These are phyloP conservation scores for Semotilus atromaculatus DNA, from an alignment of 2,797 vertebrate genomes.

Conservation along the genomic window DNA sequence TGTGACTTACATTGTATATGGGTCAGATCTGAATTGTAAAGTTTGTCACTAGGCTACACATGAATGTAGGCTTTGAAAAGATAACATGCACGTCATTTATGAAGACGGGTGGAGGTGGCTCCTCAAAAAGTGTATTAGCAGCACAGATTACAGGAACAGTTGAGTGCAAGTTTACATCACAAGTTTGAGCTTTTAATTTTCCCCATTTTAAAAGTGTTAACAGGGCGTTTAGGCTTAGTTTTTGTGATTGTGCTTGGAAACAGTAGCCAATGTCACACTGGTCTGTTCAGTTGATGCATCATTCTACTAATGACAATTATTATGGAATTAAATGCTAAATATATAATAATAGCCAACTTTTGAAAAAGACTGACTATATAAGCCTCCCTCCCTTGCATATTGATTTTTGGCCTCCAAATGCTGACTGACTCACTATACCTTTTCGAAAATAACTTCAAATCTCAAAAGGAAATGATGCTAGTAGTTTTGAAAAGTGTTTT, in stretches of 20 bases:
- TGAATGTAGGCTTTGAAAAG: background rate
- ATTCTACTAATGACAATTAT: constrained; percentile 27
- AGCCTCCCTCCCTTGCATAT: constrained; percentile 4
- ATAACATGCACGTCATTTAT: background rate
- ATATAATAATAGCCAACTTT: background rate
- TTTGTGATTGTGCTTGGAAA: constrained; percentile 70
- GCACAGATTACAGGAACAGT: background rate
- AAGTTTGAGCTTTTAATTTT: background rate
- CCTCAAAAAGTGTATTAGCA: background rate
- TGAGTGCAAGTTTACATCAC: background rate
- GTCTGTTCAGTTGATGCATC: constrained; percentile 69
- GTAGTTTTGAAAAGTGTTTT: background rate
- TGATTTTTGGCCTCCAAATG: constrained; percentile 8
- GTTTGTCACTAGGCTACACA: background rate
- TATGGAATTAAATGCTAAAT: background rate
- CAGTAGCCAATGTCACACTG: constrained; percentile 74
- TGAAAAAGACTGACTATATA: background rate
- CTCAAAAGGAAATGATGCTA: background rate
- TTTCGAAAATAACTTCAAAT: constrained; percentile 8
- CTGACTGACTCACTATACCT: background rate
- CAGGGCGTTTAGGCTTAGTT: constrained; percentile 24
- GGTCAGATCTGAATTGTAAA: background rate
- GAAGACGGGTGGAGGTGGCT: background rate
- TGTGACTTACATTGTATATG: constrained; percentile 4
- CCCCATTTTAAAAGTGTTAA: background rate